phyloP scores from a whole-genome alignment of 2,888 invertebrate species.

The Operophtera brumata region DNA sequence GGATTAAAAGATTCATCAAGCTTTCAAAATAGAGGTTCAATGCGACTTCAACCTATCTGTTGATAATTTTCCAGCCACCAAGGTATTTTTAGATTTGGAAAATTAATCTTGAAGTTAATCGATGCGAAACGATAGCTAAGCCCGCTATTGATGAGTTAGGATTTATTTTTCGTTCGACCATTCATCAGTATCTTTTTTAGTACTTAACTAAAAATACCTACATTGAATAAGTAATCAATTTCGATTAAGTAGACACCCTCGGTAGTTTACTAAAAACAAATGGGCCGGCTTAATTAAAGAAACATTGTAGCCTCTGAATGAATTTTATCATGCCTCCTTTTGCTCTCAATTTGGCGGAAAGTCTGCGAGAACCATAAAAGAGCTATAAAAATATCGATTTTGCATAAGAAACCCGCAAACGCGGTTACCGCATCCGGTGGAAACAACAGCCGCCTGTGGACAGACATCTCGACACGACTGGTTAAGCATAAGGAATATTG shows the following conservation, averaged over 20 bases:
- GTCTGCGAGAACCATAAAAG: conserved; percentile 53
- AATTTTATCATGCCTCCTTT: conserved; percentile 54
- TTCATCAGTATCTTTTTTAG: conserved; percentile 17
- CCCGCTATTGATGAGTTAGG: conserved; percentile 11
- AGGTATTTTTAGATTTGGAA: too few relatives aligned
- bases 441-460: conserved; percentile 25
- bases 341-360: conserved; percentile 58
- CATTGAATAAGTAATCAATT: too few relatives aligned
- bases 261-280: conserved; percentile 57
- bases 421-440: conserved; percentile 37
- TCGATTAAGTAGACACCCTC: conserved; percentile 33
- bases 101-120: too few relatives aligned
- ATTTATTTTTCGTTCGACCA: background rate
- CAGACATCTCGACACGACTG: conserved; percentile 22
- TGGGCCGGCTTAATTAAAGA: conserved; percentile 59
- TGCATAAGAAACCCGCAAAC: conserved; percentile 56
- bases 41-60: too few relatives aligned
- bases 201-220: too few relatives aligned
- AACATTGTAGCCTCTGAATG: conserved; percentile 56
- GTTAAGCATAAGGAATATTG: conserved; percentile 20
- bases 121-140: conserved; percentile 8
- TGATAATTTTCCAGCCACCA: too few relatives aligned
- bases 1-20: too few relatives aligned
- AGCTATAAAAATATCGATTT: conserved; percentile 63
- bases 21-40: too few relatives aligned